Conservation (phyloP, 2,888 invertebrate species). For the Xanthia icteritia region DNA sequence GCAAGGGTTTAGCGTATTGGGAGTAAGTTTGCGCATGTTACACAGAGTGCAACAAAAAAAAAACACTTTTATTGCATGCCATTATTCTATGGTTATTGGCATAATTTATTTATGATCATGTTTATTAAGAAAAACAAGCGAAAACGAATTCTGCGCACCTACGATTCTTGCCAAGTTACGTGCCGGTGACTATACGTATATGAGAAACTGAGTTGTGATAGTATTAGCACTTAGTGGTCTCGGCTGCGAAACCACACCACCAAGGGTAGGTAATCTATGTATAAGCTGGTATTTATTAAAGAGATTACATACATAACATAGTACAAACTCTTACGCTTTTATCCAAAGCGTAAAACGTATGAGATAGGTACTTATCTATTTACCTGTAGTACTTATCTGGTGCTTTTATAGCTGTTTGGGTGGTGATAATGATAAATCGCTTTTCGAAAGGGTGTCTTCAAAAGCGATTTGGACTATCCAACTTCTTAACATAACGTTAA, state of each 20-base stretch:
- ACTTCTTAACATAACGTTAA: too few relatives aligned
- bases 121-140: too few relatives aligned
- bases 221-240: constrained; percentile 6
- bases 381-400: not conserved
- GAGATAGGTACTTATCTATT: not conserved
- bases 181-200: too few relatives aligned
- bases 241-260: constrained; percentile 13
- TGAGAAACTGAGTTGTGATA: not conserved
- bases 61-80: too few relatives aligned
- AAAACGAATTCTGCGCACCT: too few relatives aligned
- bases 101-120: too few relatives aligned
- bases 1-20: too few relatives aligned
- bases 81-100: too few relatives aligned
- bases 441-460: not conserved
- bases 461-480: too few relatives aligned
- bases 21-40: too few relatives aligned
- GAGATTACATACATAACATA: constrained; percentile 9
- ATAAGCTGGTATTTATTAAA: constrained; percentile 22
- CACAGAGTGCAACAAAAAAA: too few relatives aligned
- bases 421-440: not conserved
- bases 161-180: too few relatives aligned
- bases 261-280: constrained; percentile 24
- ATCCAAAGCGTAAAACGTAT: not conserved
- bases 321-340: not conserved
- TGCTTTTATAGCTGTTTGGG: not conserved